Evolutionary conservation across 2,113 vertebrate species (phyloP).

Genomic region (Takifugu bimaculatus): DNA sequence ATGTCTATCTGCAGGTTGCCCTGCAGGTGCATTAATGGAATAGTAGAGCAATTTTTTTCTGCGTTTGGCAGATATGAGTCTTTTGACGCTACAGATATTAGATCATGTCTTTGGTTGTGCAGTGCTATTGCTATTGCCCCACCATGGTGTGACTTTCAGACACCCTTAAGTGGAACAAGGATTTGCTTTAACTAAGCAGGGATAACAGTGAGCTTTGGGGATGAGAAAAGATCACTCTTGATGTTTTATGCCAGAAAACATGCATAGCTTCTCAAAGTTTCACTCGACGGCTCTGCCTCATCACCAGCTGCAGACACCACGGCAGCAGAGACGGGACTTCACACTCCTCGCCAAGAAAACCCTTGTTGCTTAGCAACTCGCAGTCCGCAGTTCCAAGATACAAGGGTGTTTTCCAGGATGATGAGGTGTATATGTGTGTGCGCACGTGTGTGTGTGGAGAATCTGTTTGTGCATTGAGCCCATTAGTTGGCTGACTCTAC

Average conservation of each 20-base stretch:
- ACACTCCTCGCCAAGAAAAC: constrained; percentile 56
- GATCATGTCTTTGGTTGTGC: constrained; percentile 7
- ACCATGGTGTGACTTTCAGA: neutral
- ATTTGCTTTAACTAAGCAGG: neutral
- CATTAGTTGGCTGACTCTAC: constrained; percentile 9
- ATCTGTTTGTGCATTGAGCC: constrained; percentile 25
- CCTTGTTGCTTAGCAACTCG: constrained; percentile 69
- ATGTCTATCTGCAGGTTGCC: constrained; percentile 11
- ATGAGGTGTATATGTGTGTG: constrained; percentile 33
- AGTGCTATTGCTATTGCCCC: neutral
- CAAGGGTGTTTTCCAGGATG: constrained; percentile 68
- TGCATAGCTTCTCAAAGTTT: constrained; percentile 29
- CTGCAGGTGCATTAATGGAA: constrained; percentile 23
- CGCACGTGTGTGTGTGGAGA: constrained; percentile 7
- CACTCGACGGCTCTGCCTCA: constrained; percentile 26
- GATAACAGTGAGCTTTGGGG: neutral
- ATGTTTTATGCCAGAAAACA: constrained; percentile 4
- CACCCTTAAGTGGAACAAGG: neutral
- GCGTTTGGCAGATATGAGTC: neutral
- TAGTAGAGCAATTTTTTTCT: constrained; percentile 9
- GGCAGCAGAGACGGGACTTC: constrained; percentile 50
- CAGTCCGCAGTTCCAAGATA: constrained; percentile 61
- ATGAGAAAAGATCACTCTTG: neutral
- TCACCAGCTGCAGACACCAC: constrained; percentile 46
- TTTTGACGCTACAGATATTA: constrained; percentile 5